Conservation (phyloP, 2,797 vertebrate species). For the Menidia menidia region DNA sequence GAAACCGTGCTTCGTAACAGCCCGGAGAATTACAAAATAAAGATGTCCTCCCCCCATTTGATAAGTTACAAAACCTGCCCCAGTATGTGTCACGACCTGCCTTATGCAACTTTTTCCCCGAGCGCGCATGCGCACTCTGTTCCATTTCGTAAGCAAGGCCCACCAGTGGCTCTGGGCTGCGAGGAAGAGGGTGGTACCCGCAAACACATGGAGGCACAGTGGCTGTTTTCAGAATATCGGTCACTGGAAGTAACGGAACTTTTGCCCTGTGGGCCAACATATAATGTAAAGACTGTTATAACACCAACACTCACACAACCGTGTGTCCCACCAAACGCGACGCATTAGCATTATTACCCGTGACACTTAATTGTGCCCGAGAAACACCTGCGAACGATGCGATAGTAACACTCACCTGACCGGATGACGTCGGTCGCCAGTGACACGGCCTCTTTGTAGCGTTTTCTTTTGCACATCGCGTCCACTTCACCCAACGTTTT, state of each 20-base stretch:
- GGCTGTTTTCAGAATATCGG: conserved; percentile 33
- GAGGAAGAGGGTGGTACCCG: conserved; percentile 5
- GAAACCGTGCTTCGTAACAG: background rate
- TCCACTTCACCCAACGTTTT: conserved; percentile 70
- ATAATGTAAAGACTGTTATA: background rate
- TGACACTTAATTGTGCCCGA: background rate
- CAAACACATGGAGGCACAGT: conserved; percentile 1
- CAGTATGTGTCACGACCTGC: conserved; percentile 68
- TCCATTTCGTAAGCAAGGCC: conserved; percentile 70
- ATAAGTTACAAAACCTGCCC: conserved; percentile 73
- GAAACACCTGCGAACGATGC: background rate
- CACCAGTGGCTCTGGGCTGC: conserved; percentile 2
- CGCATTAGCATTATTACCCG: background rate
- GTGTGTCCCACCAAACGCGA: accelerated
- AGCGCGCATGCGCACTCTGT: conserved; percentile 67
- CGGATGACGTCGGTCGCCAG: conserved; percentile 69
- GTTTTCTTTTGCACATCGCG: conserved; percentile 58
- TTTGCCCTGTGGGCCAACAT: accelerated
- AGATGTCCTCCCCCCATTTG: background rate
- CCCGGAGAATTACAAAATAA: conserved; percentile 28
- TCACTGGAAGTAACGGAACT: conserved; percentile 31
- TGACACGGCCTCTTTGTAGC: conserved; percentile 65
- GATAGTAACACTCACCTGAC: conserved; percentile 68
- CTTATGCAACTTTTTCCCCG: conserved; percentile 74
- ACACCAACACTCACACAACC: accelerated